Base-by-base conservation (phyloP, 2,888 invertebrate genomes). In the Latheticus oryzae region DNA sequence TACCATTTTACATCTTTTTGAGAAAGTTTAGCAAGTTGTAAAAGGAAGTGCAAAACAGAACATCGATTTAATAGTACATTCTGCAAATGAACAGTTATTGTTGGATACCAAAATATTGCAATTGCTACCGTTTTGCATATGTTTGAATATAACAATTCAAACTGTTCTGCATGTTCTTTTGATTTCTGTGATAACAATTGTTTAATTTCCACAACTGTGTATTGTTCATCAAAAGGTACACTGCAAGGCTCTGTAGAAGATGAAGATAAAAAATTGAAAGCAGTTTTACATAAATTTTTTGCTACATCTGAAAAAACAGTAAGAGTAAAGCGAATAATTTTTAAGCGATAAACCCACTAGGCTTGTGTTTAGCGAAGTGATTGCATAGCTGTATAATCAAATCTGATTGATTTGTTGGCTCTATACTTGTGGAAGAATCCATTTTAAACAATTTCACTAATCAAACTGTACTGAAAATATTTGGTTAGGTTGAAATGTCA, bases 301-400 rank as follows among this genome's bases (percentile, higher is more conserved):
- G 74, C 62, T 37, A 71, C 16, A 17, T 48, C 76, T 50, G n/a
- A n/a, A n/a, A n/a, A n/a, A n/a, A n/a, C n/a, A n/a, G n/a, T n/a
- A n/a, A n/a, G n/a, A n/a, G n/a, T n/a, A 16, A 28, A 37, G 17
- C n/a, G 2, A 11, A 30, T 9, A 50, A 16, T 16, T 9, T 13
- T 30, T 8, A 32, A 8, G 2, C n/a, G 11, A 26, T 1, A 28
- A 7, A 16, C 32, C 2, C 7, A 73, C 73, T 69, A 66, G 66
- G 64, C 63, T 76, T 71, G 52, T 74, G 68, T 56, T 69, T 71
- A 3, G 77, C 71, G 35, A 75, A 68, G 56, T 72, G 68, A 60
- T 73, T 73, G 64, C 78, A 78, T 37, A 78, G 68, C 61, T 76
- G 73, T 55, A 71, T 47, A 32, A 74, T 56, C 21, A 73, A 64